A percentile compares a stretch with the other conserved stretches of the same genome.
phyloP scores from a whole-genome alignment of 1,140 invertebrate species.

The Leptopilina boulardi region DNA sequence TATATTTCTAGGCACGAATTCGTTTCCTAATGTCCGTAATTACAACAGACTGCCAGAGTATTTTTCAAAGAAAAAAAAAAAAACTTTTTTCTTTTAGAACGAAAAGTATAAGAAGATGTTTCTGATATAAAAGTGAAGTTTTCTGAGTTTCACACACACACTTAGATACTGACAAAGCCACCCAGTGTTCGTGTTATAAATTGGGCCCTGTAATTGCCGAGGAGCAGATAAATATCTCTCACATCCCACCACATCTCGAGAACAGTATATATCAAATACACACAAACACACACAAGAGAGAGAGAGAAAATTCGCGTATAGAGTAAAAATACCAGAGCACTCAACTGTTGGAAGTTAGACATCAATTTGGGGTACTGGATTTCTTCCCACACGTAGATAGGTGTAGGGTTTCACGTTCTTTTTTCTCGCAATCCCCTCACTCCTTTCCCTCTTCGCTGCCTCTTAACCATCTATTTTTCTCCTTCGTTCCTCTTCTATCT shows the following conservation, averaged over 20 bases:
- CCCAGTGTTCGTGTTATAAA: constrained; percentile 6
- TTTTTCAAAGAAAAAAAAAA: too few species aligned
- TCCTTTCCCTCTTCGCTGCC: background rate
- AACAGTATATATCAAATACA: background rate
- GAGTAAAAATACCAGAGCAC: constrained; percentile 33
- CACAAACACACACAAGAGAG: background rate
- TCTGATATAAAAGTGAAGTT: too few species aligned
- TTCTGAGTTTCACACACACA: background rate
- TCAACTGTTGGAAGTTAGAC: constrained; percentile 24
- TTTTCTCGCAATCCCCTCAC: background rate
- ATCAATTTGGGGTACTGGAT: constrained; percentile 32
- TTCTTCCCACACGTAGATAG: constrained; percentile 28
- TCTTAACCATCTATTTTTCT: background rate
- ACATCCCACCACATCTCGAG: background rate
- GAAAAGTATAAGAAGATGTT: too few species aligned
- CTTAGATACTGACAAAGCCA: background rate
- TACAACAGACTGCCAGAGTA: too few species aligned
- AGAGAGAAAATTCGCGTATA: background rate
- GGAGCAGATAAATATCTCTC: constrained; percentile 24
- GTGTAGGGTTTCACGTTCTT: background rate
- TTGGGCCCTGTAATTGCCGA: constrained; percentile 20
- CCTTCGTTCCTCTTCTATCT: background rate
- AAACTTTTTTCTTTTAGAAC: too few species aligned
- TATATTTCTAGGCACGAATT: too few species aligned
- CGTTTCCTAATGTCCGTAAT: too few species aligned